phyloP scores from a whole-genome alignment of 2,888 invertebrate genomes.

The Vannuccia rotundouncinata region DNA sequence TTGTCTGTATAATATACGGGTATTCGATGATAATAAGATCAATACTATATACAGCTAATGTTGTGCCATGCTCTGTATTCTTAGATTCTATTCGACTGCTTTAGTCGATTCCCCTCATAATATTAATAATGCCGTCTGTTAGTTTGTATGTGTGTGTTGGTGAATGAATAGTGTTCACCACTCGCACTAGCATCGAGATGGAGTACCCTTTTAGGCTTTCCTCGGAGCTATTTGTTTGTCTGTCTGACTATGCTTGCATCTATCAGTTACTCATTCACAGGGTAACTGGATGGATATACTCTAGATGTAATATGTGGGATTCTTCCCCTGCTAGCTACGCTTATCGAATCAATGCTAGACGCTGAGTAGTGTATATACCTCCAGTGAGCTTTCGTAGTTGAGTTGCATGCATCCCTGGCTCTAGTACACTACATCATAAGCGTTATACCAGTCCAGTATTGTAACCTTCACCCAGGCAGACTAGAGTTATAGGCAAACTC shows the following conservation, averaged over 20 bases:
- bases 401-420: neutral
- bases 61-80: neutral
- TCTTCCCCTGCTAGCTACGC: neutral
- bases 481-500: neutral
- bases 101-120: neutral
- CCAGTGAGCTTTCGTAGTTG: neutral
- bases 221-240: neutral
- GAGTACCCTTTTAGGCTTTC: neutral
- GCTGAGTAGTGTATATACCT: neutral
- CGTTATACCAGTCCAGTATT: neutral
- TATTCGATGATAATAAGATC: neutral
- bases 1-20: neutral
- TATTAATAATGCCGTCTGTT: neutral
- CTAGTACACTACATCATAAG: neutral
- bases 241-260: neutral
- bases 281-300: neutral
- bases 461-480: neutral
- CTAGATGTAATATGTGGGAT: neutral
- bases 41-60: neutral
- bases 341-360: neutral
- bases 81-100: neutral
- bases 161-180: neutral
- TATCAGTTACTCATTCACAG: neutral
- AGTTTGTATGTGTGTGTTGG: too few species aligned
- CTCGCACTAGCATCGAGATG: neutral